Percentiles rank a stretch among this genome's conserved stretches.
Conservation (phyloP, 1,140 invertebrate species). For the Papilio aristodemus region DNA sequence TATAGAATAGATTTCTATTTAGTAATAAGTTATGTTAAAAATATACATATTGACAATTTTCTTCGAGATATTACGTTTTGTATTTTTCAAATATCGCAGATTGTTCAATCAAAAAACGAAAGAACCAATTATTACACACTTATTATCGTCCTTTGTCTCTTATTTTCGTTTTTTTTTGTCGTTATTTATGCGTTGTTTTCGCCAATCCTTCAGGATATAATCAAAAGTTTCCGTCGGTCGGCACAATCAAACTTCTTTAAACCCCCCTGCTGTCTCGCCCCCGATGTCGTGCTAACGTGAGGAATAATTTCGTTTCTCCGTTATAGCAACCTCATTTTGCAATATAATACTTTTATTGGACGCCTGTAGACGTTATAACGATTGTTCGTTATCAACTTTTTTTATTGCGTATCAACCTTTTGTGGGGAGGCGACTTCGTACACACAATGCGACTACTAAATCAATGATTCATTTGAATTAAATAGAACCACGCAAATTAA, state of each 20-base stretch:
- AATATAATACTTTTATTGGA: slow-evolving; percentile 60
- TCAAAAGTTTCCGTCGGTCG: slow-evolving; percentile 61
- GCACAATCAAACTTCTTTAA: slow-evolving; percentile 75
- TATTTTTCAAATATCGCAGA: not conserved
- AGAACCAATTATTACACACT: not conserved
- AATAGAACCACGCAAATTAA: too few relatives aligned
- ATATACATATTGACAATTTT: too few relatives aligned
- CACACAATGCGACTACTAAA: not conserved
- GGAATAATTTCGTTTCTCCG: slow-evolving; percentile 57
- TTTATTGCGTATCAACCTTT: slow-evolving; percentile 34
- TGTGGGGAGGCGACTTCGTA: not conserved
- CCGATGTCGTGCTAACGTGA: slow-evolving; percentile 40
- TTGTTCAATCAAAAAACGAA: slow-evolving; percentile 13
- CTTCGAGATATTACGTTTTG: too few relatives aligned
- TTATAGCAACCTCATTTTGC: slow-evolving; percentile 61
- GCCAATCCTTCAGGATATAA: slow-evolving; percentile 64
- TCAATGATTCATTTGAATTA: not conserved
- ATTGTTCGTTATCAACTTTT: slow-evolving; percentile 38
- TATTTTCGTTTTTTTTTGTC: not conserved
- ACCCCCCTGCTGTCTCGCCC: slow-evolving; percentile 40
- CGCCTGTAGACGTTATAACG: slow-evolving; percentile 41
- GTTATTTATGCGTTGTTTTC: slow-evolving; percentile 63
- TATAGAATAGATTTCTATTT: not conserved
- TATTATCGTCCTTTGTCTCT: not conserved
- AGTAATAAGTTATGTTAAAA: too few relatives aligned